These are phyloP conservation scores for Tragelaphus strepsiceros DNA, from an alignment of 2,113 vertebrate species.

Conservation along the genomic window DNA sequence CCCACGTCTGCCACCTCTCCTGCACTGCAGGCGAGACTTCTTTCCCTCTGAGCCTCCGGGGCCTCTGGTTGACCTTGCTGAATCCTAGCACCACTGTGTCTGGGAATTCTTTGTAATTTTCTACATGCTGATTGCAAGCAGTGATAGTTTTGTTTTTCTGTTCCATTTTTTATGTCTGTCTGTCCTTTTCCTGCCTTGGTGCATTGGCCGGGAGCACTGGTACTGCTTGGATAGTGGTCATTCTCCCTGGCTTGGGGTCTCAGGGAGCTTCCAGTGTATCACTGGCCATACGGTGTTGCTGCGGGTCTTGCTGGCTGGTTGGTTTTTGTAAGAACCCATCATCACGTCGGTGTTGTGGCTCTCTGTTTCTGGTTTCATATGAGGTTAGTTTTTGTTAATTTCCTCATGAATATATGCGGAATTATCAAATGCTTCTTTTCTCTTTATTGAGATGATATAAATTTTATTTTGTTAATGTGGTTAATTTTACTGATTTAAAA, in stretches of 20 bases:
- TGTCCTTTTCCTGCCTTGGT: background rate
- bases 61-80: background rate
- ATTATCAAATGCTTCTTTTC: background rate
- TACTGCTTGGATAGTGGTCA: fast-evolving
- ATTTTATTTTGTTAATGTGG: background rate
- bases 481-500: background rate
- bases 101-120: background rate
- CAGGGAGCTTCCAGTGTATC: background rate
- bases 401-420: background rate
- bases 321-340: background rate
- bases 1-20: background rate
- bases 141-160: background rate
- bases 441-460: background rate
- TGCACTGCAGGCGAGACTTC: background rate
- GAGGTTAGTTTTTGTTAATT: background rate
- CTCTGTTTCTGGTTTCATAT: background rate
- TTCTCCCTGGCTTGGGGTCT: background rate
- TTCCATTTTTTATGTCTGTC: background rate
- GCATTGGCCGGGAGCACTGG: fast-evolving
- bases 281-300: background rate
- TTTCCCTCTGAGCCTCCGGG: fast-evolving
- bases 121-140: background rate
- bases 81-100: background rate
- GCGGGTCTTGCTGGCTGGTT: background rate
- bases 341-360: background rate